Evolutionary conservation across 2,888 invertebrate genomes (phyloP), one percentile per base, ranked within the genome.

Genomic region (Cheilosia vulpina): DNA sequence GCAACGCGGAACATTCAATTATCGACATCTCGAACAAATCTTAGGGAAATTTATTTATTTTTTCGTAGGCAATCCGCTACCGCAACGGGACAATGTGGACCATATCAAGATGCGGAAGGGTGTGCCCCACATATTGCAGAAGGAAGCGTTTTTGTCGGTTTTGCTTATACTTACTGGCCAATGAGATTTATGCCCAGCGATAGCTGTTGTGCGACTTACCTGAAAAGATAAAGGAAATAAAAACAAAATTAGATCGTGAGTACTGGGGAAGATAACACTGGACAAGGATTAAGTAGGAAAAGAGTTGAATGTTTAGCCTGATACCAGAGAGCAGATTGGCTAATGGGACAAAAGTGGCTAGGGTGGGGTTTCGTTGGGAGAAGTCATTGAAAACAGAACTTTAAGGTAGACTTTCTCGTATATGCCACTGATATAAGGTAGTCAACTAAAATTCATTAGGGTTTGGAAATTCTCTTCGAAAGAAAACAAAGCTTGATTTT

Each of bases 1-100:
- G 72, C 76, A 81, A 72, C 62, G 68, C 57, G 17, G 76, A 81
- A 81, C 72, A 85, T 85, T 85, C 85, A 85, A 85, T 85, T 85
- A 85, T 81, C 85, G 85, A 68, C 71, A 76, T 85, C 81, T 72
- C 77, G 27, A 58, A 55, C 60, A 78, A 78, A 82, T 82, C 82
- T 77, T 53, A 38, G 43, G 52, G 38, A 63, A 60, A 60, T 79
- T 79, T 84, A 41, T 75, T 69, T 69, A 69, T 82, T 72, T 81
- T 83, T 31, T 2, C 9, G 31, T 31, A 31, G 43, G 81, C 72
- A 31, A 45, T 53, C 66, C 21, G 52, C 68, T 60, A 62, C 43
- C 63, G 19, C n/a, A 71, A 84, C 63, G 80, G 73, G 71, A 80
- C 60, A 60, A 69, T 79, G 73, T 66, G 66, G 24, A 52, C 76